Conservation (phyloP, 2,113 vertebrate species). For the Hydrolagus affinis region DNA sequence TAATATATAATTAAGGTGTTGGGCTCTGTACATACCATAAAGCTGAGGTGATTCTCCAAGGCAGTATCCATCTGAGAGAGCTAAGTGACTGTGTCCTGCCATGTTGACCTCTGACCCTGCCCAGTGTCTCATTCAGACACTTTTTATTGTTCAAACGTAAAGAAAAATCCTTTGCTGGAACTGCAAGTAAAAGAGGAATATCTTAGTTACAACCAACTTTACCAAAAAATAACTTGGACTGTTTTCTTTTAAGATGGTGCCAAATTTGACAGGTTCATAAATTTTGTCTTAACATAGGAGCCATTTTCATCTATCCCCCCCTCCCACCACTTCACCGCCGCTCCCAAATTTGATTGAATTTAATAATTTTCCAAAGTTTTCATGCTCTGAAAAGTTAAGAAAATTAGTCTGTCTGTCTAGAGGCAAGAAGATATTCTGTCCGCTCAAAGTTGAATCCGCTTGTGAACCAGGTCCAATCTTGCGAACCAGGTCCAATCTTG, state of each 20-base stretch:
- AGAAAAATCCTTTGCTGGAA: neutral
- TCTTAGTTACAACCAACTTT: neutral
- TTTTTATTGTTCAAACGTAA: neutral
- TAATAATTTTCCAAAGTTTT: too few species aligned
- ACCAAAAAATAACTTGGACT: too few species aligned
- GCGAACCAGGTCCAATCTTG: neutral
- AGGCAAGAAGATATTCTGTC: too few species aligned
- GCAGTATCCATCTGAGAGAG: conserved; percentile 66
- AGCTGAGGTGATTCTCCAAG: conserved; percentile 68
- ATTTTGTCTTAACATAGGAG: too few species aligned
- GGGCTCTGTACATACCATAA: conserved; percentile 64
- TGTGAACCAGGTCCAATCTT: neutral
- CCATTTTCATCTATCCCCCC: conserved; percentile 41
- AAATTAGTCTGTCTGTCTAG: too few species aligned
- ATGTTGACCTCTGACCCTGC: conserved; percentile 64
- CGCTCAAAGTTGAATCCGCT: neutral
- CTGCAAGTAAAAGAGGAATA: neutral
- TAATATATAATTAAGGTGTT: neutral
- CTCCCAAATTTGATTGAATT: neutral
- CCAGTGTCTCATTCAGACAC: conserved; percentile 69
- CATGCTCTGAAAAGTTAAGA: too few species aligned
- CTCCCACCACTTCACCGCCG: conserved; percentile 35
- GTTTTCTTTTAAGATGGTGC: too few species aligned
- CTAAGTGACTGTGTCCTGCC: conserved; percentile 65
- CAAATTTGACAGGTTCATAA: too few species aligned